A percentile compares a stretch with the other conserved stretches of the same genome.
These are phyloP conservation scores for Botia kubotai DNA, from an alignment of 2,797 vertebrate species.

Conservation along the genomic window DNA sequence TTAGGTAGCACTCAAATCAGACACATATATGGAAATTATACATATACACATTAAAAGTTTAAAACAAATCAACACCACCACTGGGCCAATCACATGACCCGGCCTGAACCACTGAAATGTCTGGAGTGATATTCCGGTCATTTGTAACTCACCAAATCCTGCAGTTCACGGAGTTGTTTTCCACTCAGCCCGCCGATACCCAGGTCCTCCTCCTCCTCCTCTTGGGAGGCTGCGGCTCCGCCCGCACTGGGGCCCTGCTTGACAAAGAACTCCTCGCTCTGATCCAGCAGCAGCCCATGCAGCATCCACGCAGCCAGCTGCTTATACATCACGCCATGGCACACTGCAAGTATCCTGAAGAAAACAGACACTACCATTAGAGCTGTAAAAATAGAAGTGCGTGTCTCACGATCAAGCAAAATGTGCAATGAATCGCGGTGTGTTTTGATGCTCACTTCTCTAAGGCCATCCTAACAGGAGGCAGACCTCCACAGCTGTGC, in stretches of 20 bases:
- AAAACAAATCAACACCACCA: not conserved
- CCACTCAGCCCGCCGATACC: constrained; percentile 95
- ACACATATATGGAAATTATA: not conserved
- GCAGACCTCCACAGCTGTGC: constrained; percentile 94
- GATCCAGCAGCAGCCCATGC: constrained; percentile 92
- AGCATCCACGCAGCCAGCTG: constrained; percentile 99
- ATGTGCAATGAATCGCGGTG: not conserved
- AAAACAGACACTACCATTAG: constrained; percentile 21
- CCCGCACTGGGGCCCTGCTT: constrained; percentile 93
- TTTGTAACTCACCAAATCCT: constrained; percentile 88
- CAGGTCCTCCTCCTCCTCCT: constrained; percentile 96
- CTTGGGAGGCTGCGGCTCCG: constrained; percentile 79
- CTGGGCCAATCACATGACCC: too few relatives aligned
- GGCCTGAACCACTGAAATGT: not conserved
- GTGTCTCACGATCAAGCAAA: not conserved
- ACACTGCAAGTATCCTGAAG: constrained; percentile 92
- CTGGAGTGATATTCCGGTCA: not conserved
- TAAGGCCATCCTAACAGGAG: constrained; percentile 92
- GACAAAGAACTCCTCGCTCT: constrained; percentile 96
- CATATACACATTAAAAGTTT: not conserved
- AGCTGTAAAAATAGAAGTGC: not conserved
- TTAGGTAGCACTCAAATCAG: too few relatives aligned
- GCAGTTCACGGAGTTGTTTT: constrained; percentile 92
- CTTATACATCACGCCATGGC: constrained; percentile 98
- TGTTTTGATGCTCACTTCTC: constrained; percentile 85